Evolutionary conservation across 1,140 invertebrate species (phyloP).

Genomic region (Mylabris phalerata): DNA sequence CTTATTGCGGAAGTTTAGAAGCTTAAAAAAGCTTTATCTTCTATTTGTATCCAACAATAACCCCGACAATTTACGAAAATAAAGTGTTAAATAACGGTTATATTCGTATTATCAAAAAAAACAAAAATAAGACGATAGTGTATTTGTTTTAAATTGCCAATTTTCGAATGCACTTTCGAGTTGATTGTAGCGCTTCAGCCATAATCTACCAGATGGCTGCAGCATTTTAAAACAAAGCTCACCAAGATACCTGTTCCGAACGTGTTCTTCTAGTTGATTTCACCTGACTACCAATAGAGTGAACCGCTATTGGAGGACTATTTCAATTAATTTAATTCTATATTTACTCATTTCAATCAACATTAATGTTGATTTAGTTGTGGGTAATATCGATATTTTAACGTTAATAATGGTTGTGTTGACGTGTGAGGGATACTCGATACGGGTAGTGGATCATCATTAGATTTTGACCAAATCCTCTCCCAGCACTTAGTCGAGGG

Average conservation of each 20-base stretch:
- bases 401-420: background rate
- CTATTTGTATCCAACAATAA: background rate
- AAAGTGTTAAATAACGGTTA: no score
- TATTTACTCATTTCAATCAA: no score
- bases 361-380: no score
- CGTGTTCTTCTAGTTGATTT: conserved; percentile 24
- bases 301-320: conserved; percentile 15
- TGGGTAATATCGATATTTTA: no score
- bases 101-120: no score
- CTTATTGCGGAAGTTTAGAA: conserved; percentile 12
- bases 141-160: no score
- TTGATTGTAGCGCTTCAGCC: no score
- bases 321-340: background rate
- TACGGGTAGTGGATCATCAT: conserved; percentile 21
- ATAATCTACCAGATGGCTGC: conserved; percentile 32
- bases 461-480: conserved; percentile 25
- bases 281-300: conserved; percentile 28
- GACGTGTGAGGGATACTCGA: conserved; percentile 14
- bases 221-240: conserved; percentile 30
- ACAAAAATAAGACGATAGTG: no score
- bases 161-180: no score
- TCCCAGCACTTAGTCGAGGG: background rate
- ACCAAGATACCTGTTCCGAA: conserved; percentile 31
- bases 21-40: conserved; percentile 8
- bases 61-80: no score